Evolutionary conservation across 2,888 invertebrate species (phyloP).

Genomic region (Itoplectis maculator): DNA sequence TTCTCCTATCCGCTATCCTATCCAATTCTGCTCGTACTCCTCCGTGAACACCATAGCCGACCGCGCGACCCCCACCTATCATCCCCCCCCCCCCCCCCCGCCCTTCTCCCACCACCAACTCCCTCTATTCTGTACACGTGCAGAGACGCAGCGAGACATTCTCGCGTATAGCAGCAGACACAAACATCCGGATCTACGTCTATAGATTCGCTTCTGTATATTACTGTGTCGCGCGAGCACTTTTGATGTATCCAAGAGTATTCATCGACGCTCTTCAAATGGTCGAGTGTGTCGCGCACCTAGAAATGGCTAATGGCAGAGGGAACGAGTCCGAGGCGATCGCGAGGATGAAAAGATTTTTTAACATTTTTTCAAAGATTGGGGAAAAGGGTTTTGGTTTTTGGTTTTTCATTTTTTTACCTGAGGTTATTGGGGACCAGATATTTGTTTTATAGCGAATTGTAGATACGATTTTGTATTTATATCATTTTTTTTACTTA

Average conservation of each 20-base stretch:
- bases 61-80: constrained; percentile 61
- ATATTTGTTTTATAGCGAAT: too few relatives aligned
- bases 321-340: background rate
- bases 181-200: constrained; percentile 50
- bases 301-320: background rate
- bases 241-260: constrained; percentile 3
- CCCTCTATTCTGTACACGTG: constrained; percentile 24
- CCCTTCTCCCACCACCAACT: constrained; percentile 46
- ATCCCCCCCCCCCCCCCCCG: constrained; percentile 45
- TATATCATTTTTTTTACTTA: too few relatives aligned
- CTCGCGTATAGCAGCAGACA: constrained; percentile 34
- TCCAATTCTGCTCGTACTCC: constrained; percentile 80
- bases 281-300: background rate
- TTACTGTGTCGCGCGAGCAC: too few relatives aligned
- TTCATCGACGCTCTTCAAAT: background rate
- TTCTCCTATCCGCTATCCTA: constrained; percentile 81
- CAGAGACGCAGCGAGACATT: constrained; percentile 30
- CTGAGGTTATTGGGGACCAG: too few relatives aligned
- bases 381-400: too few relatives aligned
- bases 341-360: too few relatives aligned
- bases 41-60: constrained; percentile 64
- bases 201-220: background rate
- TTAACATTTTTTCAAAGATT: too few relatives aligned
- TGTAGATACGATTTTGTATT: too few relatives aligned
- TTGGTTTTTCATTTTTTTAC: too few relatives aligned